Percentiles rank a stretch among this genome's conserved stretches.
Evolutionary conservation across 2,797 vertebrate genomes (phyloP).

Genomic region (Salmo trutta): DNA sequence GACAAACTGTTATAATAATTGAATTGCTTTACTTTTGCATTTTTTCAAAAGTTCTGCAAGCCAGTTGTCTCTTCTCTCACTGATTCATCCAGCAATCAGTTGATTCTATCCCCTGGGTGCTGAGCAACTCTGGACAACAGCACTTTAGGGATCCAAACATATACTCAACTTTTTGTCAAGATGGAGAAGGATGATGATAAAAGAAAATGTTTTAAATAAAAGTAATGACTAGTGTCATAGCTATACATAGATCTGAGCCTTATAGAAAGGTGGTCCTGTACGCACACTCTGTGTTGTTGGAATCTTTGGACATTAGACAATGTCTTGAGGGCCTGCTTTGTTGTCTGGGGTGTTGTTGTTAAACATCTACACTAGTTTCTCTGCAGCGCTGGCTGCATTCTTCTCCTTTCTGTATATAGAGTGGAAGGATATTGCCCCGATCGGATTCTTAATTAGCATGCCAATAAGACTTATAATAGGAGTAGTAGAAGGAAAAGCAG

Average conservation of each 20-base stretch:
- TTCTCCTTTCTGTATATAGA: constrained; percentile 1
- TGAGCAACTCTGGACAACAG: background rate
- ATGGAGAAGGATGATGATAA: background rate
- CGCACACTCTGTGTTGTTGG: background rate
- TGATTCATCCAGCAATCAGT: background rate
- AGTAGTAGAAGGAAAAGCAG: background rate
- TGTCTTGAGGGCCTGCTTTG: constrained; percentile 14
- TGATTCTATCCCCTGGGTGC: background rate
- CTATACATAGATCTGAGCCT: background rate
- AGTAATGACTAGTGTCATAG: background rate
- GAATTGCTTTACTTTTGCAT: background rate
- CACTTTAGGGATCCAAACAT: background rate
- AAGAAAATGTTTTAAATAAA: background rate
- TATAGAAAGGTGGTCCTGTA: background rate
- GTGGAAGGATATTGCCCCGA: constrained; percentile 14
- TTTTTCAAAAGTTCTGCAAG: background rate
- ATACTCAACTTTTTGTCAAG: background rate
- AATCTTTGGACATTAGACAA: constrained; percentile 14
- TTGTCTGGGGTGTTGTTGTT: constrained; percentile 23
- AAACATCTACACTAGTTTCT: background rate
- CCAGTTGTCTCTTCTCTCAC: background rate
- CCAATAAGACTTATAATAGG: background rate
- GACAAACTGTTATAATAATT: background rate
- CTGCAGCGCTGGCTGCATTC: background rate
- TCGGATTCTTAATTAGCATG: background rate